A percentile compares a stretch with the other conserved stretches of the same genome.
phyloP scores from a whole-genome alignment of 2,797 vertebrate genomes.

The Neoniphon sammara region DNA sequence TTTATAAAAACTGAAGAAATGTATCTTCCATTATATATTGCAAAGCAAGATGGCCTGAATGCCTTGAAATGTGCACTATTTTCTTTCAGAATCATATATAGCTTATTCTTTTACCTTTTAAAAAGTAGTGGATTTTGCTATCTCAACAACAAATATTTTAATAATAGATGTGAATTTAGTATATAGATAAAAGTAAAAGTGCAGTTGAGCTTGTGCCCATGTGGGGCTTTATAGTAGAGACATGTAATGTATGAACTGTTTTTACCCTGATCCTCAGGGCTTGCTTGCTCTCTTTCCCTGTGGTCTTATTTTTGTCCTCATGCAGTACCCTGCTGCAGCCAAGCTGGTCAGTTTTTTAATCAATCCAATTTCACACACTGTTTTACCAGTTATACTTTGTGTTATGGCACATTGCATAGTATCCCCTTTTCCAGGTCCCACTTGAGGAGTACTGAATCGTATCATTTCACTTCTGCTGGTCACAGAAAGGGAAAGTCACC shows the following conservation, averaged over 20 bases:
- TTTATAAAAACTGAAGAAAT: conserved; percentile 69
- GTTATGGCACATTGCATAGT: conserved; percentile 31
- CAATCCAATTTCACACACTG: conserved; percentile 38
- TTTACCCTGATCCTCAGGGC: conserved; percentile 63
- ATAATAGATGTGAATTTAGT: conserved; percentile 78
- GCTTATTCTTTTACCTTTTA: conserved; percentile 82
- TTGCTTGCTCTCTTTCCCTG: conserved; percentile 44
- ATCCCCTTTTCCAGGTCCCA: conserved; percentile 35
- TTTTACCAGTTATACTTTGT: conserved; percentile 42
- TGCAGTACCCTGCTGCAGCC: conserved; percentile 50
- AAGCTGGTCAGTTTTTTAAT: conserved; percentile 32
- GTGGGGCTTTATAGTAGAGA: conserved; percentile 53
- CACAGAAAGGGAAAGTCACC: conserved; percentile 72
- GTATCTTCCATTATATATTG: conserved; percentile 84
- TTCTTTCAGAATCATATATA: conserved; percentile 84
- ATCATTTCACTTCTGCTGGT: conserved; percentile 65
- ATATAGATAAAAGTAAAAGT: conserved; percentile 56
- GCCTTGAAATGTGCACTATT: conserved; percentile 92
- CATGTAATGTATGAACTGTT: conserved; percentile 66
- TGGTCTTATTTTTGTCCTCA: conserved; percentile 54
- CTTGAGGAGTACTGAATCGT: conserved; percentile 36
- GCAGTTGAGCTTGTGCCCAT: conserved; percentile 58
- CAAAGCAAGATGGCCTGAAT: conserved; percentile 84
- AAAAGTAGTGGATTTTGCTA: conserved; percentile 80
- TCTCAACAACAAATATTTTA: conserved; percentile 79